phyloP scores from a whole-genome alignment of 2,113 vertebrate species.

The Neoarius graeffei region DNA sequence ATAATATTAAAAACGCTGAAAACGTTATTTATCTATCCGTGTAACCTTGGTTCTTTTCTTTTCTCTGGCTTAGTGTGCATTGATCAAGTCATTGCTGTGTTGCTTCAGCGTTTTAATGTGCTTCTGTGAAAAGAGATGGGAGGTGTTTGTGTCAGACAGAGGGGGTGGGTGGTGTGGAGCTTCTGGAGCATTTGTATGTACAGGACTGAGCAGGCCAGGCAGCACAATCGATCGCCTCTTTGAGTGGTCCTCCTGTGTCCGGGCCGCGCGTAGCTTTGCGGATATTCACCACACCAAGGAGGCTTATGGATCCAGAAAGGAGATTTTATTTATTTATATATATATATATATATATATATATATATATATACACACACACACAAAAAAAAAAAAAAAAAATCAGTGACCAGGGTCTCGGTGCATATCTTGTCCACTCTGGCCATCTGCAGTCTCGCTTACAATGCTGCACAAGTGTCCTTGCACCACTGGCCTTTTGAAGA shows the following conservation, averaged over 20 bases:
- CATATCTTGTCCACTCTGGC: conserved; percentile 43
- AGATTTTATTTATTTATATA: too few relatives aligned
- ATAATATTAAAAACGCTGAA: conserved; percentile 45
- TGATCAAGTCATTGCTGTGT: conserved; percentile 52
- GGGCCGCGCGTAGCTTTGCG: conserved; percentile 50
- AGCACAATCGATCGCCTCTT: conserved; percentile 66
- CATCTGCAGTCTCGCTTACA: conserved; percentile 45
- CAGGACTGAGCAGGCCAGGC: conserved; percentile 51
- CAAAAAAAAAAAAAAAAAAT: conserved; percentile 66
- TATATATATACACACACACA: conserved; percentile 58
- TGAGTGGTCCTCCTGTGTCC: conserved; percentile 60
- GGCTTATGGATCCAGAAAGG: conserved; percentile 64
- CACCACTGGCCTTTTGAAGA: conserved; percentile 55
- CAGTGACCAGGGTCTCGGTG: conserved; percentile 62
- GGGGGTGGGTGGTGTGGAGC: conserved; percentile 28
- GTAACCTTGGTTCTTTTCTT: neutral
- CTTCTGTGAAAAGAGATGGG: conserved; percentile 7
- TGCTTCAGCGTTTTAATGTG: conserved; percentile 19
- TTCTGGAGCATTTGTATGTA: conserved; percentile 57
- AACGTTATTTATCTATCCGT: conserved; percentile 47
- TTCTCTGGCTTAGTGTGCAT: conserved; percentile 61
- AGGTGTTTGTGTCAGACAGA: conserved; percentile 31
- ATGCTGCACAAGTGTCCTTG: conserved; percentile 43
- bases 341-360: too few relatives aligned
- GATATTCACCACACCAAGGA: conserved; percentile 57